These are phyloP conservation scores for Nibea coibor DNA, from an alignment of 2,113 vertebrate genomes.

Conservation along the genomic window DNA sequence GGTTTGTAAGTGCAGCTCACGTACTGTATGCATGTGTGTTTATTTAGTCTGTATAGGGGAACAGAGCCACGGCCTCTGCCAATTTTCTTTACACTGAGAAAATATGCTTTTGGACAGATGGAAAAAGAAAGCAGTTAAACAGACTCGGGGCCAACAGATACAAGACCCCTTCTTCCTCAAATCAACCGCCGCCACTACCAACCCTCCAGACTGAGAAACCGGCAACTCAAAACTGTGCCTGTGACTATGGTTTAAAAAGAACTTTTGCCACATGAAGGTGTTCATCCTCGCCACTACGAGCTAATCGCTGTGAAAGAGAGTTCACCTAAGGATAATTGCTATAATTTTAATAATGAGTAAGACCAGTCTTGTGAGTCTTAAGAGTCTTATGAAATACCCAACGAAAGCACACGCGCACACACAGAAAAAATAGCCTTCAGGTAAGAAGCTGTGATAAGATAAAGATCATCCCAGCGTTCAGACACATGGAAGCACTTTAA, in stretches of 20 bases:
- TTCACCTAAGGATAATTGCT: not conserved
- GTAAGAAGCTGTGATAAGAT: not conserved
- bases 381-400: not conserved
- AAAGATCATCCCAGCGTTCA: conserved; percentile 7
- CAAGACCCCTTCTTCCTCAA: conserved; percentile 56
- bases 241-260: not conserved
- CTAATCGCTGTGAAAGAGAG: conserved; percentile 22
- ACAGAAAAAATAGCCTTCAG: not conserved
- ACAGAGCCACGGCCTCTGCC: conserved; percentile 73
- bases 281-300: conserved; percentile 7
- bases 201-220: conserved; percentile 22
- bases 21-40: conserved; percentile 70
- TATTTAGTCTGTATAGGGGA: conserved; percentile 84
- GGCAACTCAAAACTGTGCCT: conserved; percentile 10
- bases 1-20: conserved; percentile 60
- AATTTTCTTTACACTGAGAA: conserved; percentile 83
- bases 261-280: not conserved
- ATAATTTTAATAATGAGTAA: not conserved
- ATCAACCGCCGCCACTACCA: conserved; percentile 43
- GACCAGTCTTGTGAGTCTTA: not conserved
- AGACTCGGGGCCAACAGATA: conserved; percentile 80
- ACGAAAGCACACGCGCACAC: not conserved
- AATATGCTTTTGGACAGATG: conserved; percentile 79
- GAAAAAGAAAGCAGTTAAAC: conserved; percentile 75
- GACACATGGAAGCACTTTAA: conserved; percentile 30